phyloP scores from a whole-genome alignment of 2,797 vertebrate species.

The Melanotaenia maccullochi region DNA sequence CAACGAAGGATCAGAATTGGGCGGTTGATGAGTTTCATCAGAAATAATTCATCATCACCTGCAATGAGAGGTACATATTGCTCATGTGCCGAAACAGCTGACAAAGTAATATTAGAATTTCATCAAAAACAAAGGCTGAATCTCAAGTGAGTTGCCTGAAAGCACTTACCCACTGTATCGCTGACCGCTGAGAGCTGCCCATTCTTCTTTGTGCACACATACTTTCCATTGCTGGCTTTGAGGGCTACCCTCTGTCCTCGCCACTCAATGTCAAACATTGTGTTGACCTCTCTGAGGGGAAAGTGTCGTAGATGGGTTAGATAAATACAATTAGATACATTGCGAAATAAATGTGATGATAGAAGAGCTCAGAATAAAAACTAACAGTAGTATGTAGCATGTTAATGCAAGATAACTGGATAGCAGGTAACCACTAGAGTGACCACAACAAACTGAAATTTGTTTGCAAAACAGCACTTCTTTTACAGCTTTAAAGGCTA shows the following conservation, averaged over 20 bases:
- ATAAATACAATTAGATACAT: not conserved
- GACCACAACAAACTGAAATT: no score
- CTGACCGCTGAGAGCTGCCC: constrained; percentile 94
- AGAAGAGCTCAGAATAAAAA: not conserved
- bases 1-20: constrained; percentile 93
- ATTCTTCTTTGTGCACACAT: constrained; percentile 94
- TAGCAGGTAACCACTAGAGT: not conserved
- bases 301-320: constrained; percentile 1
- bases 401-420: not conserved
- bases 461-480: not conserved
- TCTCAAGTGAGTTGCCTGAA: not conserved
- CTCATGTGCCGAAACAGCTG: not conserved
- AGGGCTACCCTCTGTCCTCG: constrained; percentile 89
- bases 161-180: constrained; percentile 87
- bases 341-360: not conserved
- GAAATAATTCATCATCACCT: constrained; percentile 92
- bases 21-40: constrained; percentile 95
- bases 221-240: constrained; percentile 93
- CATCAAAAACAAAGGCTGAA: not conserved
- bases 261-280: constrained; percentile 97
- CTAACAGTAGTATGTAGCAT: not conserved
- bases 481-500: constrained; percentile 1
- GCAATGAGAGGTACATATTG: constrained; percentile 18
- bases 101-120: not conserved
- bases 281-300: constrained; percentile 85